A percentile compares a stretch with the other conserved stretches of the same genome.
phyloP scores from a whole-genome alignment of 2,797 vertebrate species.

The Crotalus adamanteus region DNA sequence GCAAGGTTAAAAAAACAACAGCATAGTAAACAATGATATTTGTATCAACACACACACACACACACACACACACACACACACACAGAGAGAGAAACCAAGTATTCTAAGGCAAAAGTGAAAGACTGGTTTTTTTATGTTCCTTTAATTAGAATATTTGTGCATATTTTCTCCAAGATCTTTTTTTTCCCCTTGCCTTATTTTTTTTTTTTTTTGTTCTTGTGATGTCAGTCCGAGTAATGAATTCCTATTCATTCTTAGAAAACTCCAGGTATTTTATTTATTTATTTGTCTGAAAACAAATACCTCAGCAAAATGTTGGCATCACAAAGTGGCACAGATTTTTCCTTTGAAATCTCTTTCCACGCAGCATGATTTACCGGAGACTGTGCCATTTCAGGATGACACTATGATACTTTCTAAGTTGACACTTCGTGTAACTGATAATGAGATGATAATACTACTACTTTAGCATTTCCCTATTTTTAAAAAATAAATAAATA shows the following conservation, averaged over 20 bases:
- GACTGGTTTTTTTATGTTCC: background rate
- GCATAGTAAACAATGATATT: background rate
- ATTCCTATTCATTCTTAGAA: conserved; percentile 31
- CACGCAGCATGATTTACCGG: conserved; percentile 35
- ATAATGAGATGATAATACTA: conserved; percentile 23
- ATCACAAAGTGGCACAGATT: conserved; percentile 54
- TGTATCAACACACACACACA: too few species aligned
- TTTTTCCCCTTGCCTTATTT: conserved; percentile 2
- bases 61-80: too few species aligned
- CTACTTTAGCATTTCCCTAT: background rate
- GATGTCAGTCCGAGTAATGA: conserved; percentile 42
- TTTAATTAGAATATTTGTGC: background rate
- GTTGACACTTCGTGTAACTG: background rate
- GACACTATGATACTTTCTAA: conserved; percentile 18
- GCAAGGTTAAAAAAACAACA: background rate
- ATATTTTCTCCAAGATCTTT: conserved; percentile 31
- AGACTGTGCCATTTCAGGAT: conserved; percentile 49
- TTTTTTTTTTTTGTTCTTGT: conserved; percentile 21
- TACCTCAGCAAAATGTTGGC: conserved; percentile 59
- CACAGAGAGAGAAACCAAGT: too few species aligned
- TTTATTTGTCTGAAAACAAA: conserved; percentile 52
- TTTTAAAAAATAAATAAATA: background rate
- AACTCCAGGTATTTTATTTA: conserved; percentile 31
- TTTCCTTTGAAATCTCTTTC: conserved; percentile 57
- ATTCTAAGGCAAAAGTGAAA: background rate